Conservation (phyloP, 2,797 vertebrate species). For the Limosa lapponica region DNA sequence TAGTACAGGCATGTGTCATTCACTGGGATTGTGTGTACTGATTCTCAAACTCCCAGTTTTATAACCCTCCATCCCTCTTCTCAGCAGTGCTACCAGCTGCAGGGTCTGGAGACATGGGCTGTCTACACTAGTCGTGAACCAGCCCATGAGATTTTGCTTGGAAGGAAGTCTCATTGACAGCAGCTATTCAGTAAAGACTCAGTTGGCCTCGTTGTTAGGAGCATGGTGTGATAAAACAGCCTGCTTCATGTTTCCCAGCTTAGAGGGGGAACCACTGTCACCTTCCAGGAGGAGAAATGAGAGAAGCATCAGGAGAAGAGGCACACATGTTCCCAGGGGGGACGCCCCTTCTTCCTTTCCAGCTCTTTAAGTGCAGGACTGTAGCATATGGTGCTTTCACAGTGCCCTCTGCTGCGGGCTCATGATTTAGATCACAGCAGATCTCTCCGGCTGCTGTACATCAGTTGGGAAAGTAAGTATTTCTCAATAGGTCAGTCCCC, state of each 20-base stretch:
- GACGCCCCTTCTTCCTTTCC: neutral
- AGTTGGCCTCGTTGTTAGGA: neutral
- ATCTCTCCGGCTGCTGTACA: neutral
- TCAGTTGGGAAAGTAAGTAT: rapidly evolving
- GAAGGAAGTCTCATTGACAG: rapidly evolving
- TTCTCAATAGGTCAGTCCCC: neutral
- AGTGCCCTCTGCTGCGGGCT: conserved; percentile 26
- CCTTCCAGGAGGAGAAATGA: neutral
- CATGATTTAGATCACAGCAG: neutral
- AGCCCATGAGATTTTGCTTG: neutral
- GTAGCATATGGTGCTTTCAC: neutral
- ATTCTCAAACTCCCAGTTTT: rapidly evolving
- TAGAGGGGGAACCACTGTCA: rapidly evolving
- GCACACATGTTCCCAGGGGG: rapidly evolving
- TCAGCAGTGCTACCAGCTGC: neutral
- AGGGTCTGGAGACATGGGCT: neutral
- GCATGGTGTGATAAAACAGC: neutral
- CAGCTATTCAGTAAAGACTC: neutral
- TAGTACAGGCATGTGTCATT: neutral
- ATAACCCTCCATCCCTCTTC: neutral
- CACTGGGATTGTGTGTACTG: rapidly evolving
- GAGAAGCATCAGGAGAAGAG: neutral
- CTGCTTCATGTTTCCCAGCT: neutral
- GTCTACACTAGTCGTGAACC: neutral
- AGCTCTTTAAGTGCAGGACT: neutral